Percentiles rank a stretch among this genome's conserved stretches.
These are phyloP conservation scores for Alosa alosa DNA, from an alignment of 2,113 vertebrate genomes.

Conservation along the genomic window DNA sequence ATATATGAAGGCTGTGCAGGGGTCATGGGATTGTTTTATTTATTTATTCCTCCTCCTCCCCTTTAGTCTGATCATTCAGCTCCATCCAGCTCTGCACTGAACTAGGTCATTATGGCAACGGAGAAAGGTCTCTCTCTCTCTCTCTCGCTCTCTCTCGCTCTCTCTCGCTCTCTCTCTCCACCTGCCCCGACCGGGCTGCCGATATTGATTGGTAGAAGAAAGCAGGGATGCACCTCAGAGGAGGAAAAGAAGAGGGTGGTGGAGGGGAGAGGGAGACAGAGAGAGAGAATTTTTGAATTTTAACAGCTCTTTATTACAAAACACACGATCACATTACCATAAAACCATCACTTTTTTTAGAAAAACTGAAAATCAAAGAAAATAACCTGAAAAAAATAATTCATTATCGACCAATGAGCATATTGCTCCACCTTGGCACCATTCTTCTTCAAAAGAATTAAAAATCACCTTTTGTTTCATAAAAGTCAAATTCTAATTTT, in stretches of 20 bases:
- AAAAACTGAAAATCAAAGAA: too few species aligned
- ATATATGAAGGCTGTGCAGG: neutral
- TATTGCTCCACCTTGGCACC: too few species aligned
- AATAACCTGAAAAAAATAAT: too few species aligned
- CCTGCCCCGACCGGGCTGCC: slow-evolving; percentile 30
- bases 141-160: neutral
- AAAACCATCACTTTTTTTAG: too few species aligned
- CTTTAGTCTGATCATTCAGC: neutral
- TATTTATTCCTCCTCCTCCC: slow-evolving; percentile 10
- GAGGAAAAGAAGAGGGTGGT: neutral
- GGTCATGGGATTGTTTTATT: neutral
- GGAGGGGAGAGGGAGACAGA: too few species aligned
- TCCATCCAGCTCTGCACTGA: slow-evolving; percentile 48
- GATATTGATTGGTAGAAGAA: slow-evolving; percentile 32
- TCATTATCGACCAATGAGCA: too few species aligned
- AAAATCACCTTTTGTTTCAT: too few species aligned
- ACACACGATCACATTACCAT: too few species aligned
- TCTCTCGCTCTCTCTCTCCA: neutral
- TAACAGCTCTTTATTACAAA: too few species aligned
- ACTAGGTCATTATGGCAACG: slow-evolving; percentile 55
- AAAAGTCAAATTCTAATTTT: too few species aligned
- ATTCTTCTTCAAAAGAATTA: too few species aligned
- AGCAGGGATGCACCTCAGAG: neutral
- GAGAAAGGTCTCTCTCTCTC: slow-evolving; percentile 48
- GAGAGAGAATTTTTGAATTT: too few species aligned